Evolutionary conservation across 2,888 invertebrate species (phyloP).

Genomic region (Atherix ibis): DNA sequence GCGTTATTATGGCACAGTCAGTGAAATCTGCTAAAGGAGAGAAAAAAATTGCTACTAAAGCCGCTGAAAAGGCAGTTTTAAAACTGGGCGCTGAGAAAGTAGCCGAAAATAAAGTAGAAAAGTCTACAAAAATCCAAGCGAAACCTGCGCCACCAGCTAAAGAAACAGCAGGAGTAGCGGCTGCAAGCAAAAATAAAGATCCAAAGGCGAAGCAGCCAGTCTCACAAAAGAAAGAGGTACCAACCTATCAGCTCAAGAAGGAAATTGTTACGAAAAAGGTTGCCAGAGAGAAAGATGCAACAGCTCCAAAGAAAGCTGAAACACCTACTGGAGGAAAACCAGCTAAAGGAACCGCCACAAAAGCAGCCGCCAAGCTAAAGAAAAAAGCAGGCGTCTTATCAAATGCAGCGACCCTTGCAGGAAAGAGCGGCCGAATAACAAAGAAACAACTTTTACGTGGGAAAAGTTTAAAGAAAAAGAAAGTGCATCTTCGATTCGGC

Average conservation of each 20-base stretch:
- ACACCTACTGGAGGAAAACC: too few species aligned
- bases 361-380: constrained; percentile 15
- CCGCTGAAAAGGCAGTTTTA: constrained; percentile 20
- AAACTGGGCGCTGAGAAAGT: constrained; percentile 20
- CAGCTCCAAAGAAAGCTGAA: constrained; percentile 24
- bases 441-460: constrained; percentile 46
- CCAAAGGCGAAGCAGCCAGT: too few species aligned
- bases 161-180: constrained; percentile 23
- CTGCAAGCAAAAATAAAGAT: constrained; percentile 13
- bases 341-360: constrained; percentile 20
- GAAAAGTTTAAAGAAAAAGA: constrained; percentile 83
- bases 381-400: constrained; percentile 23
- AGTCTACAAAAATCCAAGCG: constrained; percentile 27
- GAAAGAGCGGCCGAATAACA: constrained; percentile 29
- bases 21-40: too few species aligned
- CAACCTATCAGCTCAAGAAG: too few species aligned
- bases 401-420: constrained; percentile 19
- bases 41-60: constrained; percentile 20
- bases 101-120: constrained; percentile 30
- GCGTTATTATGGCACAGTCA: too few species aligned
- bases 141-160: constrained; percentile 28
- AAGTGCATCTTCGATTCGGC: constrained; percentile 75
- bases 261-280: too few species aligned
- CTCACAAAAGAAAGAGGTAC: too few species aligned
- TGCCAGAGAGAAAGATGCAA: constrained; percentile 14